phyloP scores from a whole-genome alignment of 2,888 invertebrate genomes.

The Pterostichus niger region DNA sequence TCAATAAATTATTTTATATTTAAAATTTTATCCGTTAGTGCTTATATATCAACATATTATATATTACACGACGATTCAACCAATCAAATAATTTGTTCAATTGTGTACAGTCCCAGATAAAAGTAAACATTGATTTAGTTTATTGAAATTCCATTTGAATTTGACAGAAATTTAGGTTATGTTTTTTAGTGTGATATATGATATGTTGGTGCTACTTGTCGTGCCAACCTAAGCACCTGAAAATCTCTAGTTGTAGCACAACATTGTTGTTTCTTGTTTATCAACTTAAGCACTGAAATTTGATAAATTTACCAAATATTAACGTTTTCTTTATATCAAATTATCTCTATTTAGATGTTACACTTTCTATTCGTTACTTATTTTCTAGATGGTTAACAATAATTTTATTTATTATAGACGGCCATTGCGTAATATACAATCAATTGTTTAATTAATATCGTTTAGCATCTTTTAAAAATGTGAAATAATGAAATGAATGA shows the following conservation, averaged over 20 bases:
- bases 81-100: too few species aligned
- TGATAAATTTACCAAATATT: slow-evolving; percentile 13
- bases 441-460: too few species aligned
- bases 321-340: slow-evolving; percentile 47
- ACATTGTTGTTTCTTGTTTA: slow-evolving; percentile 35
- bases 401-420: slow-evolving; percentile 10
- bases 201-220: neutral
- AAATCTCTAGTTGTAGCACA: slow-evolving; percentile 39
- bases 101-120: too few species aligned
- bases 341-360: slow-evolving; percentile 37
- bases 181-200: slow-evolving; percentile 3
- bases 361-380: slow-evolving; percentile 24
- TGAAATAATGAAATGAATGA: too few species aligned
- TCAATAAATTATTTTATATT: slow-evolving; percentile 24
- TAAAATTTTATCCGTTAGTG: slow-evolving; percentile 2
- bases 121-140: too few species aligned
- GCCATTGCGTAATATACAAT: neutral
- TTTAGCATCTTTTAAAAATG: too few species aligned
- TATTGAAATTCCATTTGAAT: too few species aligned
- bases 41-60: neutral
- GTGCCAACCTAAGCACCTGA: slow-evolving; percentile 41
- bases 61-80: neutral
- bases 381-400: neutral
- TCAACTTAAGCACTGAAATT: slow-evolving; percentile 24
- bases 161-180: too few species aligned